Evolutionary conservation across 2,888 invertebrate genomes (phyloP).

Genomic region (Tinea semifulvella): DNA sequence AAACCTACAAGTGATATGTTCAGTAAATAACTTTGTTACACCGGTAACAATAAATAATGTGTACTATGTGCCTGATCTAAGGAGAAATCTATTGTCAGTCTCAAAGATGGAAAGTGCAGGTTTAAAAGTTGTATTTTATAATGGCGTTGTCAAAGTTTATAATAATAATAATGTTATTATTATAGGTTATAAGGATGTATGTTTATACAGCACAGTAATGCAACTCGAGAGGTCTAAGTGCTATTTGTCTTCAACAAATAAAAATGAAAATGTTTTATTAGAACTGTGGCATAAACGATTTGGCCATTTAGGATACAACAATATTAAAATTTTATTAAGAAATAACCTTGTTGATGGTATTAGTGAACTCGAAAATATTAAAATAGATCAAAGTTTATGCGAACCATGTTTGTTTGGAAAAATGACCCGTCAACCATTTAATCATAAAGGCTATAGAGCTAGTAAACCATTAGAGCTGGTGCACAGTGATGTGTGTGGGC

Average conservation of each 20-base stretch:
- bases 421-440: not conserved
- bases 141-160: conserved; percentile 16
- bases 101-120: conserved; percentile 16
- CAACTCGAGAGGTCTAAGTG: not conserved
- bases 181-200: conserved; percentile 14
- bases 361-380: not conserved
- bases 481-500: conserved; percentile 17
- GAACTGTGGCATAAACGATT: conserved; percentile 14
- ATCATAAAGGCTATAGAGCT: conserved; percentile 1
- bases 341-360: conserved; percentile 14
- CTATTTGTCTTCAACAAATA: not conserved
- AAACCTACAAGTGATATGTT: not conserved
- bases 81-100: conserved; percentile 15
- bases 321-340: not conserved
- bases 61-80: conserved; percentile 15
- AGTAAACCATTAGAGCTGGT: not conserved
- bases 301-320: conserved; percentile 7
- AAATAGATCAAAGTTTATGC: not conserved
- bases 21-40: not conserved
- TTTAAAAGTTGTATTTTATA: conserved; percentile 14
- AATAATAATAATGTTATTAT: conserved; percentile 10
- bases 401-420: not conserved
- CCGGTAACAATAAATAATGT: conserved; percentile 15
- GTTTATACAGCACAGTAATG: no score
- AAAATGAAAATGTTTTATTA: not conserved